These are phyloP conservation scores for Passer domesticus DNA, from an alignment of 2,113 vertebrate genomes.

Conservation along the genomic window DNA sequence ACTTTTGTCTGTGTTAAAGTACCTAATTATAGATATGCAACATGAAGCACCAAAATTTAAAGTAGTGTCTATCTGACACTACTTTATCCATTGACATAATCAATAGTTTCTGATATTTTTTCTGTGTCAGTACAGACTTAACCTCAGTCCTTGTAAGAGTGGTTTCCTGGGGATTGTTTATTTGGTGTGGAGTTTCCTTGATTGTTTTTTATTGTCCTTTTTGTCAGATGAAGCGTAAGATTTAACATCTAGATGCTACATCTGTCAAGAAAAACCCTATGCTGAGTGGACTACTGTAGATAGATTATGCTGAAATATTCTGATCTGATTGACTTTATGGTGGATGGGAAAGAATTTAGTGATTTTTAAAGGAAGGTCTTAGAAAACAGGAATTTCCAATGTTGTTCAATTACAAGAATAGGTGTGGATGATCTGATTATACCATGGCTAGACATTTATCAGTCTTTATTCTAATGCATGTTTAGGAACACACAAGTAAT, in stretches of 20 bases:
- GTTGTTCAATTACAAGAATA: neutral
- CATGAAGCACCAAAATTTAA: neutral
- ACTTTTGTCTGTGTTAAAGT: neutral
- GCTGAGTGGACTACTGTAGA: neutral
- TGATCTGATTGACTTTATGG: neutral
- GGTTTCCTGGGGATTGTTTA: neutral
- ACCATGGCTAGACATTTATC: neutral
- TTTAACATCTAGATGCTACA: neutral
- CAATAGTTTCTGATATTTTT: neutral
- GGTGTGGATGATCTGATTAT: neutral
- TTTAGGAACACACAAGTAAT: neutral
- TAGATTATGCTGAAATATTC: neutral
- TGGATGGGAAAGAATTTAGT: neutral
- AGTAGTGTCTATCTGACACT: neutral
- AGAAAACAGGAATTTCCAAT: neutral
- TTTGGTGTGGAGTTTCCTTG: neutral
- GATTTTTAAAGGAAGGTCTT: neutral
- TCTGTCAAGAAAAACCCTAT: neutral
- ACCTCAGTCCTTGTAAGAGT: neutral
- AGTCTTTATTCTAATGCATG: neutral
- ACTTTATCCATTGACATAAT: neutral
- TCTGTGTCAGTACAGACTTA: neutral
- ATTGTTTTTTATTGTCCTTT: rapidly evolving
- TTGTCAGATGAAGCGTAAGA: neutral
- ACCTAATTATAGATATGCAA: neutral